phyloP scores from a whole-genome alignment of 2,888 invertebrate genomes.

The Achlya flavicornis region DNA sequence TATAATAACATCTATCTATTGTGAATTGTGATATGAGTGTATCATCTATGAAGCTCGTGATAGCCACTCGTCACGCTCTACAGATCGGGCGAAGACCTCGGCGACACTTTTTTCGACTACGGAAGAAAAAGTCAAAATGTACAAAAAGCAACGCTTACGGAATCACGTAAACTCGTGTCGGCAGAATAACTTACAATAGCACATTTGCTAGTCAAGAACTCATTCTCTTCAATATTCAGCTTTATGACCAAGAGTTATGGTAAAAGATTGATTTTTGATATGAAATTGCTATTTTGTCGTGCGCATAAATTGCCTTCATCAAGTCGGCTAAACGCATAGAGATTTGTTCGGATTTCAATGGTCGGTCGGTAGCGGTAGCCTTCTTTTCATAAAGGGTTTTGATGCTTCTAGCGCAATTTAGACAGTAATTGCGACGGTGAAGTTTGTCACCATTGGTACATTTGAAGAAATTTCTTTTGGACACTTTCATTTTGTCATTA shows the following conservation, averaged over 20 bases:
- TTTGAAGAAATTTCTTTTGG: conserved; percentile 33
- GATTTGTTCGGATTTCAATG: conserved; percentile 56
- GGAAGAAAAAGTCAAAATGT: conserved; percentile 59
- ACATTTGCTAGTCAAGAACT: conserved; percentile 17
- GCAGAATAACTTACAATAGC: conserved; percentile 57
- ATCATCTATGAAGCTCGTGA: conserved; percentile 25
- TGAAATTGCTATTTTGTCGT: conserved; percentile 35
- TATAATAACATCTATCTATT: conserved; percentile 7
- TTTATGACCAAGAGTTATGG: conserved; percentile 31
- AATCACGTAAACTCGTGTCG: conserved; percentile 76
- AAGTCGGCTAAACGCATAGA: conserved; percentile 61
- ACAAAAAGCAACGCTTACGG: conserved; percentile 61
- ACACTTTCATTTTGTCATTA: conserved; percentile 21
- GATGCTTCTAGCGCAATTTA: conserved; percentile 50
- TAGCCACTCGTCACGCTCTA: conserved; percentile 52
- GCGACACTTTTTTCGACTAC: conserved; percentile 62
- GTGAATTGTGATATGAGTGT: conserved; percentile 12
- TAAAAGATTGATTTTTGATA: conserved; percentile 14
- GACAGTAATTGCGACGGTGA: conserved; percentile 35
- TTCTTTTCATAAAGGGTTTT: conserved; percentile 55
- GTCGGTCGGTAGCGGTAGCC: conserved; percentile 46
- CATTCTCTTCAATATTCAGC: conserved; percentile 27
- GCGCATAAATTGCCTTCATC: conserved; percentile 62
- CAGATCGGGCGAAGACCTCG: conserved; percentile 55
- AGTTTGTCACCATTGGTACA: conserved; percentile 34